Conservation (phyloP, 2,888 invertebrate genomes). For the Ennomos fuscantarius region DNA sequence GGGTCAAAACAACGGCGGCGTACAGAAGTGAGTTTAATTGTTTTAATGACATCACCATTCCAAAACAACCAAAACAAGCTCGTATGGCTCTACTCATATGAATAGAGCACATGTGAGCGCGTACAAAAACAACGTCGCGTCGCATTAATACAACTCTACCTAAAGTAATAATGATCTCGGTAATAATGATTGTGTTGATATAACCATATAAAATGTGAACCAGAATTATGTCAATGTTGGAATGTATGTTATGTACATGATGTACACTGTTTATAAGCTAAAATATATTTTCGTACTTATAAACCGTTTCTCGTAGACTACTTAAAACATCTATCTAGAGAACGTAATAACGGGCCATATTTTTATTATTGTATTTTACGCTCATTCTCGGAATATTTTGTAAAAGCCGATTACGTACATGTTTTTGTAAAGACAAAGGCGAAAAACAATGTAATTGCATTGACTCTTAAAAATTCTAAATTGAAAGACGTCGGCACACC, state of each 20-base stretch:
- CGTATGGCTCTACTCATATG: constrained; percentile 12
- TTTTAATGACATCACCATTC: constrained; percentile 60
- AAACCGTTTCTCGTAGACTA: neutral
- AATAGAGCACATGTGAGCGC: constrained; percentile 28
- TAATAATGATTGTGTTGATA: constrained; percentile 49
- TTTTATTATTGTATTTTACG: constrained; percentile 10
- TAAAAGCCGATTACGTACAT: constrained; percentile 22
- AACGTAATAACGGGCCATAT: constrained; percentile 8
- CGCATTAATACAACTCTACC: constrained; percentile 25
- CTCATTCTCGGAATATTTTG: constrained; percentile 15
- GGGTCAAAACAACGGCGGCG: constrained; percentile 21
- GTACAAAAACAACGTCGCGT: constrained; percentile 40
- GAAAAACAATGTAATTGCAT: constrained; percentile 14
- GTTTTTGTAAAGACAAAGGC: constrained; percentile 7
- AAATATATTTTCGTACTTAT: constrained; percentile 6
- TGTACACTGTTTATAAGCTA: constrained; percentile 17
- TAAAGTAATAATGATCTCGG: constrained; percentile 45
- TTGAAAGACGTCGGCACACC: constrained; percentile 10
- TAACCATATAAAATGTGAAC: constrained; percentile 33
- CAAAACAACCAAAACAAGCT: constrained; percentile 36
- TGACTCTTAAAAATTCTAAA: constrained; percentile 9
- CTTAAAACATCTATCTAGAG: neutral
- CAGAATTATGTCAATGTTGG: constrained; percentile 15
- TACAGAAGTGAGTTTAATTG: constrained; percentile 39
- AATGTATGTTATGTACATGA: constrained; percentile 6